Evolutionary conservation across 2,797 vertebrate genomes (phyloP), one percentile per base, ranked within the genome.

Genomic region (Picus viridis): DNA sequence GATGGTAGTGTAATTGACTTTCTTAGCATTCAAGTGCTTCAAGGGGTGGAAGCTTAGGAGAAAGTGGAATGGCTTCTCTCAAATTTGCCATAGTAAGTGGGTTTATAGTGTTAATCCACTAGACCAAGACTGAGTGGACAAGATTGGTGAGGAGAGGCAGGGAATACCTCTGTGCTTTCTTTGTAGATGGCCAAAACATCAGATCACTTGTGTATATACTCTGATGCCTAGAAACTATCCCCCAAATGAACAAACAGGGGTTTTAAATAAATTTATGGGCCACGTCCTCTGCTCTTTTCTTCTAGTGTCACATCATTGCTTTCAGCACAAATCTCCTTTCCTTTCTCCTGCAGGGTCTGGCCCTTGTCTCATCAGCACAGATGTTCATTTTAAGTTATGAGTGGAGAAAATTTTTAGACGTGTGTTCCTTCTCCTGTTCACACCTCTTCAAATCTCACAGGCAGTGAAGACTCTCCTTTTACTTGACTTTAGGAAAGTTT

Each of bases 331-430:
- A 12, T 12, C 29, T 80, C 36, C 56, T 86, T 54, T 62, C 3
- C 3, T 57, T 23, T 71, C 45, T 78, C 20, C 34, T 74, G 47
- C 32, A 58, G 43, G 36, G 36, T 59, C 29, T 80, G 51, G 56
- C 29, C 36, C 15, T 51, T 71, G 27, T 61, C 51, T 85, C 12
- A 27, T 15, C 78, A 59, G 8, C 47, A 12, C 56, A 27, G 47
- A 68, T 63, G 41, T 69, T 36, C 10, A 67, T 80, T 93, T 90
- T 41, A 83, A 93, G 91, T n/a, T 76, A 27, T 1, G 1, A 87
- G 19, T 17, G 34, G 17, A 83, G 26, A 51, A 91, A 92, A 90
- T 80, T 79, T 93, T 94, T 79, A 91, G 81, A 77, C n/a, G 80
- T 26, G 22, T 87, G 4, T 83, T 92, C 36, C 30, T 84, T 32